Conservation (phyloP, 2,888 invertebrate species). For the Drosophila quinaria region DNA sequence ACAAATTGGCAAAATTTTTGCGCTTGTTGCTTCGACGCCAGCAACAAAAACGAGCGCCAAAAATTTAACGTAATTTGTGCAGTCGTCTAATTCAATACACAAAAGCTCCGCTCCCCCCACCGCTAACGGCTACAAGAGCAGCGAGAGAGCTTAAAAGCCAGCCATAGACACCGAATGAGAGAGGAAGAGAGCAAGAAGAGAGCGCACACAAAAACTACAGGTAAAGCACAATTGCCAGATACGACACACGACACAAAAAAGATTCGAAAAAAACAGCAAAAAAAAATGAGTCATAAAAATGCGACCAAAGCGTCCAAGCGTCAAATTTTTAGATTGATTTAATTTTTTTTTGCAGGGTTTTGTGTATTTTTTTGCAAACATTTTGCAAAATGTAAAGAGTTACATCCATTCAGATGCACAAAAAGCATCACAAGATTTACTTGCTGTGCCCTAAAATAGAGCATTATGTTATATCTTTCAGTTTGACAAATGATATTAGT, state of each 20-base stretch:
- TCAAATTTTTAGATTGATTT: constrained; percentile 32
- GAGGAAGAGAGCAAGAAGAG: constrained; percentile 16
- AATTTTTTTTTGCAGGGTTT: constrained; percentile 4
- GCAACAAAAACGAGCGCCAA: constrained; percentile 66
- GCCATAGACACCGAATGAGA: constrained; percentile 7
- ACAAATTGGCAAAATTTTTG: constrained; percentile 64
- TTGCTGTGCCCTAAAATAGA: background rate
- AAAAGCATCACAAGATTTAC: constrained; percentile 4
- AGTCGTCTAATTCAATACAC: constrained; percentile 76
- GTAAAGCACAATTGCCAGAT: constrained; percentile 54
- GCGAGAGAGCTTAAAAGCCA: constrained; percentile 15
- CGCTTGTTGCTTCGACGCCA: constrained; percentile 68
- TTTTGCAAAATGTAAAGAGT: constrained; percentile 20
- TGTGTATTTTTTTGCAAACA: constrained; percentile 20
- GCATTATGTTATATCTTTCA: background rate
- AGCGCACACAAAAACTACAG: constrained; percentile 57
- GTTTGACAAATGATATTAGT: background rate
- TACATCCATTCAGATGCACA: constrained; percentile 1
- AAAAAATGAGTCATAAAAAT: constrained; percentile 62
- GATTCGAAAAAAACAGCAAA: constrained; percentile 47
- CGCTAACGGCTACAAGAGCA: background rate
- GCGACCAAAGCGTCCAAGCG: constrained; percentile 43
- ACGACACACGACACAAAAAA: constrained; percentile 55
- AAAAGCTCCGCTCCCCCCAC: constrained; percentile 51
- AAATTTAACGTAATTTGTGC: constrained; percentile 74